phyloP scores from a whole-genome alignment of 2,888 invertebrate genomes.

The Caradrina clavipalpis region DNA sequence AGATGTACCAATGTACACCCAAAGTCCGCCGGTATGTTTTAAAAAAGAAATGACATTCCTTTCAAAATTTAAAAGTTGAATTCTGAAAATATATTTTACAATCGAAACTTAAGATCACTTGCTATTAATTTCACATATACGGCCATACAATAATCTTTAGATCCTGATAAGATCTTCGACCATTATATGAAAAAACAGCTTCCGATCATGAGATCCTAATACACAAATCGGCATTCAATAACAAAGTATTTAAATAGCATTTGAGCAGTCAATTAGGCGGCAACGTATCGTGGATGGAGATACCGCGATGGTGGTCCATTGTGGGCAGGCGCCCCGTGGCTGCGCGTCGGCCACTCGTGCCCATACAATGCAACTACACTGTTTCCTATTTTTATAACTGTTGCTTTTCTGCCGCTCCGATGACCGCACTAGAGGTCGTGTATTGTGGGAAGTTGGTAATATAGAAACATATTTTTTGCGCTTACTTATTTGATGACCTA shows the following conservation, averaged over 20 bases:
- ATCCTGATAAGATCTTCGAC: slow-evolving; percentile 60
- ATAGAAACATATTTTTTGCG: slow-evolving; percentile 49
- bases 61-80: not conserved
- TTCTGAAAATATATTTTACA: not conserved
- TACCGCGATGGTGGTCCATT: slow-evolving; percentile 90
- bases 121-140: not conserved
- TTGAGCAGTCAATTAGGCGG: slow-evolving; percentile 90
- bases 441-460: slow-evolving; percentile 85
- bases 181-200: slow-evolving; percentile 57
- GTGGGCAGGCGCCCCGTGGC: slow-evolving; percentile 82
- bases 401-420: slow-evolving; percentile 83
- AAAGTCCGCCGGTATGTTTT: too few relatives aligned
- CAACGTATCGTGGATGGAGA: slow-evolving; percentile 89
- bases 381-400: slow-evolving; percentile 88
- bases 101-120: not conserved
- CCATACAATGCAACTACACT: slow-evolving; percentile 82
- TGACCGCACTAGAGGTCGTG: slow-evolving; percentile 81
- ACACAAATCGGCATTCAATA: slow-evolving; percentile 78
- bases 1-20: too few relatives aligned
- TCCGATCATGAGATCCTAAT: slow-evolving; percentile 58
- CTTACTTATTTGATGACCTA: not conserved
- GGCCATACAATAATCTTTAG: slow-evolving; percentile 1
- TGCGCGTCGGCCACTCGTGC: slow-evolving; percentile 76
- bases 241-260: slow-evolving; percentile 88
- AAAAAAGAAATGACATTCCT: too few relatives aligned